A percentile compares a stretch with the other conserved stretches of the same genome.
Evolutionary conservation across 2,113 vertebrate genomes (phyloP).

Genomic region (Tricholaema leucomelas): DNA sequence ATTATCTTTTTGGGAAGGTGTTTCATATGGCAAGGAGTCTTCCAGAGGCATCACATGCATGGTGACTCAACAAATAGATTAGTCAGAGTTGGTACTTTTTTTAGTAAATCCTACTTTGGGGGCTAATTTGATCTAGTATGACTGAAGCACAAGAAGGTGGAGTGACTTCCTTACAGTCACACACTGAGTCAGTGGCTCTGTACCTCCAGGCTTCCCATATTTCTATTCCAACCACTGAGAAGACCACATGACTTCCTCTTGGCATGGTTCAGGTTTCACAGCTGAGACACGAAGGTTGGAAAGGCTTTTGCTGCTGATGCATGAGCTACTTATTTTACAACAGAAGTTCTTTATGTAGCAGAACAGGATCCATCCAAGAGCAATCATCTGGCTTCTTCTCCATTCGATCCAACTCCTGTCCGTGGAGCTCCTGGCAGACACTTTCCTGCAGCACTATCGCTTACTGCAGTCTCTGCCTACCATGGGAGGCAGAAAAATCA

Average conservation of each 20-base stretch:
- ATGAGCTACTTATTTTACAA: neutral
- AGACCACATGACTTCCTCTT: conserved; percentile 30
- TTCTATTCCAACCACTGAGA: conserved; percentile 28
- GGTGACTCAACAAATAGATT: conserved; percentile 26
- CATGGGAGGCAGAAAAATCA: conserved; percentile 49
- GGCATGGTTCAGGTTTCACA: neutral
- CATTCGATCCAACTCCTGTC: conserved; percentile 1
- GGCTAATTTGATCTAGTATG: neutral
- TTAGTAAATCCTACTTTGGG: conserved; percentile 12
- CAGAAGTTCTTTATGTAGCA: neutral
- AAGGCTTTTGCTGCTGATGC: neutral
- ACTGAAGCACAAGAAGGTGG: conserved; percentile 30
- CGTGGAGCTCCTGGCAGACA: conserved; percentile 2
- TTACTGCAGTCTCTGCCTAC: conserved; percentile 48
- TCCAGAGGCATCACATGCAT: neutral
- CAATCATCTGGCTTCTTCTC: neutral
- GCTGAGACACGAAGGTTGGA: conserved; percentile 5
- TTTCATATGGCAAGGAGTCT: neutral
- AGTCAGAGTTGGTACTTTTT: conserved; percentile 28
- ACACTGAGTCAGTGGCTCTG: conserved; percentile 34
- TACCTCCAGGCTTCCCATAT: conserved; percentile 8
- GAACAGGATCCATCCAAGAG: neutral
- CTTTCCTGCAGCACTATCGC: neutral
- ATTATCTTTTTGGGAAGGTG: conserved; percentile 3
- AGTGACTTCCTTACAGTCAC: conserved; percentile 42